Evolutionary conservation across 2,888 invertebrate species (phyloP).

Genomic region (Eledona agricola): DNA sequence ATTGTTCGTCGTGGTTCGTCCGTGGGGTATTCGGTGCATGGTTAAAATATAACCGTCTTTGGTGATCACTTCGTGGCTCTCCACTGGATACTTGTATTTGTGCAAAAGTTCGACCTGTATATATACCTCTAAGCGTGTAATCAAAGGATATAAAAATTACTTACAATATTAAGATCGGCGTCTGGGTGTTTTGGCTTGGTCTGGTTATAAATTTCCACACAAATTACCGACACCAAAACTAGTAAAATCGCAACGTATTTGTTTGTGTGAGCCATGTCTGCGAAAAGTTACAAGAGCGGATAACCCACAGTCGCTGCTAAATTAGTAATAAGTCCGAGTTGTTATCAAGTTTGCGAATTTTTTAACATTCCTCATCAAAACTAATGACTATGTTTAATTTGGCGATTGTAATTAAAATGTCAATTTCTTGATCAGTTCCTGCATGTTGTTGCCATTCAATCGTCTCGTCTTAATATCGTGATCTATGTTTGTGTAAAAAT

Average conservation of each 20-base stretch:
- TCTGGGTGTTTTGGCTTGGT: slow-evolving; percentile 17
- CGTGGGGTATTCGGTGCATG: slow-evolving; percentile 39
- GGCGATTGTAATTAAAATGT: too few relatives aligned
- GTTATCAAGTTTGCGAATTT: too few relatives aligned
- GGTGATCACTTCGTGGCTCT: slow-evolving; percentile 39
- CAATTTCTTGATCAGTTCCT: too few relatives aligned
- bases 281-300: too few relatives aligned
- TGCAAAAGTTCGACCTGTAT: slow-evolving; percentile 11
- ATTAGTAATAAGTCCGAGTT: too few relatives aligned
- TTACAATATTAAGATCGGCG: slow-evolving; percentile 14
- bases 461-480: too few relatives aligned
- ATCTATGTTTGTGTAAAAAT: too few relatives aligned
- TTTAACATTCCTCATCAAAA: too few relatives aligned
- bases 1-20: slow-evolving; percentile 11
- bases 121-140: neutral
- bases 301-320: too few relatives aligned
- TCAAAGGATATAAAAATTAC: too few relatives aligned
- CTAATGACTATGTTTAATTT: too few relatives aligned
- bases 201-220: slow-evolving; percentile 5
- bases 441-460: too few relatives aligned
- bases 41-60: slow-evolving; percentile 42
- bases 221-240: neutral
- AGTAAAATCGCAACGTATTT: neutral
- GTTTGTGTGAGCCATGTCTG: slow-evolving; percentile 12
- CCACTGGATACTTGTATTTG: slow-evolving; percentile 37